A percentile compares a stretch with the other conserved stretches of the same genome.
These are phyloP conservation scores for Florisuga fusca DNA, from an alignment of 2,797 vertebrate genomes.

Conservation along the genomic window DNA sequence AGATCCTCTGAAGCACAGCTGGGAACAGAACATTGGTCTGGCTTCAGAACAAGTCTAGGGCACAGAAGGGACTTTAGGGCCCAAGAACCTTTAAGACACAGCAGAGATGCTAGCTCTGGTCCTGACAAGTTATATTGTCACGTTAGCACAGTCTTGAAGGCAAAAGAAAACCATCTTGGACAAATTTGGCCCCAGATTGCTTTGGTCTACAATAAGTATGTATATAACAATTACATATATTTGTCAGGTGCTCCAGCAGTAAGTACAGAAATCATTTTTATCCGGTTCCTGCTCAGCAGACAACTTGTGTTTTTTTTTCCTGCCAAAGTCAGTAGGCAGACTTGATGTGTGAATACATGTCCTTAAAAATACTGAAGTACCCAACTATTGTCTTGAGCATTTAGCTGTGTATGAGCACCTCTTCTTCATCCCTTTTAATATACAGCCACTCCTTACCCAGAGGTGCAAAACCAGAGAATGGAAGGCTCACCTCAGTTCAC, in stretches of 20 bases:
- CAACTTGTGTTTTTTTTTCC: slow-evolving; percentile 8
- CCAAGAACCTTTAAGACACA: neutral
- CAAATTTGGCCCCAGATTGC: neutral
- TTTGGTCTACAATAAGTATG: neutral
- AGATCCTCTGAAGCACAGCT: neutral
- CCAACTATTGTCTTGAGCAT: neutral
- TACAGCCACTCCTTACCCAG: neutral
- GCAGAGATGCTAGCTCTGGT: neutral
- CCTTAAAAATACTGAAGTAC: slow-evolving; percentile 29
- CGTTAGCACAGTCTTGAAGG: neutral
- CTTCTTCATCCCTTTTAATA: neutral
- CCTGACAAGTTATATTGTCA: neutral
- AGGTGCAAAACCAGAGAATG: neutral
- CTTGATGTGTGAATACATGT: neutral
- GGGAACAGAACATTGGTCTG: neutral
- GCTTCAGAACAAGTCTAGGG: neutral
- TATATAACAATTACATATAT: slow-evolving; percentile 20
- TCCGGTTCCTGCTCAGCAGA: slow-evolving; percentile 9
- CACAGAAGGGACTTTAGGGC: neutral
- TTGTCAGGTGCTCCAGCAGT: neutral
- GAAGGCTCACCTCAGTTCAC: neutral
- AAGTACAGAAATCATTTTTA: slow-evolving; percentile 40
- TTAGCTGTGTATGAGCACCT: neutral
- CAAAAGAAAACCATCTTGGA: neutral
- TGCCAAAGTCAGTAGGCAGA: slow-evolving; percentile 9